These are phyloP conservation scores for Scolopax rusticola DNA, from an alignment of 2,797 vertebrate genomes.

Conservation along the genomic window DNA sequence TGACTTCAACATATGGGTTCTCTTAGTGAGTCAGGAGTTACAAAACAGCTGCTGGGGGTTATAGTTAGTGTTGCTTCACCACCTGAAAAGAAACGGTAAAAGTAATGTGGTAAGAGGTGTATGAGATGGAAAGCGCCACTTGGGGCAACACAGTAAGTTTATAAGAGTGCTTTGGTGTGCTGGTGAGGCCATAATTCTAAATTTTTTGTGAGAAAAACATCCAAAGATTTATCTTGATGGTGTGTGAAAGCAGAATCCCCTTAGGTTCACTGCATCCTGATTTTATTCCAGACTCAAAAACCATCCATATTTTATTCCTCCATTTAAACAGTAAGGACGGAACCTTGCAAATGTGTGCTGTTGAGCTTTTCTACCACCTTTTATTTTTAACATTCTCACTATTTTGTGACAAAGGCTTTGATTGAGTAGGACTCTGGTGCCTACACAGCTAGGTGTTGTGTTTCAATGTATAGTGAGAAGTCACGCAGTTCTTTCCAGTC, in stretches of 20 bases:
- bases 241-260: background rate
- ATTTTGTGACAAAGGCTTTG: background rate
- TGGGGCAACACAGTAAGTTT: background rate
- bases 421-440: background rate
- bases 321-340: background rate
- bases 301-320: background rate
- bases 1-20: constrained; percentile 28
- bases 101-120: background rate
- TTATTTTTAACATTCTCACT: background rate
- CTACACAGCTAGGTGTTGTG: background rate
- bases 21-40: background rate
- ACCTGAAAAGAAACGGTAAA: background rate
- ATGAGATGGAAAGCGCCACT: background rate
- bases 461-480: background rate
- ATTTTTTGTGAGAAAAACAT: background rate
- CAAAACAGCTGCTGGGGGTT: background rate
- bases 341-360: background rate
- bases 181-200: background rate
- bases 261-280: background rate
- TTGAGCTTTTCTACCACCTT: background rate
- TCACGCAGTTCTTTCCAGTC: background rate
- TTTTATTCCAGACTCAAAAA: background rate
- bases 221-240: background rate
- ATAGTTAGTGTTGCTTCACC: background rate
- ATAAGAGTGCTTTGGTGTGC: background rate